Percentiles rank a stretch among this genome's conserved stretches.
Evolutionary conservation across 1,140 invertebrate genomes (phyloP).

Genomic region (Calephelis virginiensis): DNA sequence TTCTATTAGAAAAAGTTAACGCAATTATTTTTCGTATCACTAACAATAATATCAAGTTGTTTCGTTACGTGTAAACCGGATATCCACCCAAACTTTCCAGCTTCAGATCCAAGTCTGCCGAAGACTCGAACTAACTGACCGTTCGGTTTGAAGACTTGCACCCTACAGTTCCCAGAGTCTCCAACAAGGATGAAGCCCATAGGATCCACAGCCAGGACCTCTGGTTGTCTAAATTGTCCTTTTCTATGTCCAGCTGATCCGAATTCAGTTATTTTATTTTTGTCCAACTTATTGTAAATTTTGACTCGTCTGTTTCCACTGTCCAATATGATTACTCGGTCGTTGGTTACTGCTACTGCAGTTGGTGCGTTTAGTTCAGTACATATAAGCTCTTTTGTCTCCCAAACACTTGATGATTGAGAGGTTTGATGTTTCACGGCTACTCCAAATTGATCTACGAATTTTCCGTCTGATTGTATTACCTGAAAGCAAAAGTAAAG

Average conservation of each 20-base stretch:
- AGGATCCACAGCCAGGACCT: slow-evolving; percentile 84
- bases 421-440: slow-evolving; percentile 45
- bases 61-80: slow-evolving; percentile 84
- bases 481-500: slow-evolving; percentile 46
- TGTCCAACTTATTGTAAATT: slow-evolving; percentile 78
- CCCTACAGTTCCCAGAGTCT: slow-evolving; percentile 87
- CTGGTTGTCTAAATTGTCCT: slow-evolving; percentile 83
- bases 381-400: slow-evolving; percentile 50
- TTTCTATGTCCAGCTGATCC: slow-evolving; percentile 81
- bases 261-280: slow-evolving; percentile 77
- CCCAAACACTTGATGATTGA: slow-evolving; percentile 47
- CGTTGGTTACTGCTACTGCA: slow-evolving; percentile 81
- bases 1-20: slow-evolving; percentile 82
- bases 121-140: slow-evolving; percentile 83
- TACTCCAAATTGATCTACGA: slow-evolving; percentile 69
- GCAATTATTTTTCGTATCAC: slow-evolving; percentile 85
- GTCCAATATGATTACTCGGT: slow-evolving; percentile 80
- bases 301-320: slow-evolving; percentile 84
- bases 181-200: slow-evolving; percentile 87
- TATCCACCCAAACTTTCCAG: slow-evolving; percentile 84
- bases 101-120: slow-evolving; percentile 79
- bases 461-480: slow-evolving; percentile 71
- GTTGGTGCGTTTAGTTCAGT: slow-evolving; percentile 84
- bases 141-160: slow-evolving; percentile 85
- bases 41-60: slow-evolving; percentile 83